phyloP scores from a whole-genome alignment of 2,888 invertebrate genomes.

The Hydrotaea diabolus region DNA sequence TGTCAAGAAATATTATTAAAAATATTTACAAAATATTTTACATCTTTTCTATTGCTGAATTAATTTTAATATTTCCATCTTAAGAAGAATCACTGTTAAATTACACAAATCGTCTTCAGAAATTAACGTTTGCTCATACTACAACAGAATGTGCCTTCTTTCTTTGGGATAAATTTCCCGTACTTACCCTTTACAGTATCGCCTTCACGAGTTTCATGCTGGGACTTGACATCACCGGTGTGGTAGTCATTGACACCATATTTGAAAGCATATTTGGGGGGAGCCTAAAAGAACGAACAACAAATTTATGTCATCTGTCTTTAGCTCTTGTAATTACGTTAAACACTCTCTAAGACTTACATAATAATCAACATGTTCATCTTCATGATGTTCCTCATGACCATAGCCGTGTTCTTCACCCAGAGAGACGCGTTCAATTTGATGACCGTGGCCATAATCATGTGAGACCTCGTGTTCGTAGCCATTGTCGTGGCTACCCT shows the following conservation, averaged over 20 bases:
- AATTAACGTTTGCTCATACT: too few relatives aligned
- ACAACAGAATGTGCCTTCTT: too few relatives aligned
- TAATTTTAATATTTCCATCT: too few relatives aligned
- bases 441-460: slow-evolving; percentile 68
- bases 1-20: too few relatives aligned
- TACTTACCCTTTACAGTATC: slow-evolving; percentile 84
- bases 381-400: slow-evolving; percentile 78
- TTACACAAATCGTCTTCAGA: too few relatives aligned
- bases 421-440: slow-evolving; percentile 76
- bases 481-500: slow-evolving; percentile 73
- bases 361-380: slow-evolving; percentile 85
- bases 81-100: too few relatives aligned
- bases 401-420: slow-evolving; percentile 73
- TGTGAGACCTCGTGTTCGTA: slow-evolving; percentile 76
- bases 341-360: slow-evolving; percentile 80
- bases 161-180: too few relatives aligned
- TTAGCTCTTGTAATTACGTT: neutral
- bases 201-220: slow-evolving; percentile 85
- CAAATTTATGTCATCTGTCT: neutral
- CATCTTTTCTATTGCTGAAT: too few relatives aligned
- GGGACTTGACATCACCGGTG: slow-evolving; percentile 84
- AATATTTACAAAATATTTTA: too few relatives aligned
- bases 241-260: slow-evolving; percentile 83
- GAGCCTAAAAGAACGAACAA: slow-evolving; percentile 81
- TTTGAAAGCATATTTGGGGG: slow-evolving; percentile 83